Percentiles rank a stretch among this genome's conserved stretches.
These are phyloP conservation scores for Drosophila villosipedis DNA, from an alignment of 2,888 invertebrate species.

Conservation along the genomic window DNA sequence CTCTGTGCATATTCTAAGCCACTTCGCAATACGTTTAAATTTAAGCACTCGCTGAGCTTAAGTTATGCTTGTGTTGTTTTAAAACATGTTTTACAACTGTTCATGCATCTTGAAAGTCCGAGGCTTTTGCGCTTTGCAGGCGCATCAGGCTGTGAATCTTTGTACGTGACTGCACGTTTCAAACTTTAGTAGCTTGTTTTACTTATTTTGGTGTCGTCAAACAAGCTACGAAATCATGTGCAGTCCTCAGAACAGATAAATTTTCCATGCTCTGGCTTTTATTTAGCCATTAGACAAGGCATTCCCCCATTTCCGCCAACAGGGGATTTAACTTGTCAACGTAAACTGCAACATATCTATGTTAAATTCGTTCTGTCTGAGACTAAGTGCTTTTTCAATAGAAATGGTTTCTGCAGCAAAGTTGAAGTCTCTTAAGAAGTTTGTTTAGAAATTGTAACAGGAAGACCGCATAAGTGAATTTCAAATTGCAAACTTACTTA, in stretches of 20 bases:
- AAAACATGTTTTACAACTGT: neutral
- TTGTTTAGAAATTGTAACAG: constrained; percentile 32
- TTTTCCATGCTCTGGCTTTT: constrained; percentile 31
- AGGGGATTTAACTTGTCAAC: constrained; percentile 23
- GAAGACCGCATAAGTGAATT: constrained; percentile 38
- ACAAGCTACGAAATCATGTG: constrained; percentile 72
- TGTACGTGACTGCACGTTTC: constrained; percentile 60
- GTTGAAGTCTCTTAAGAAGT: constrained; percentile 27
- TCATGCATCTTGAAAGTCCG: constrained; percentile 8
- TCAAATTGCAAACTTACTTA: constrained; percentile 60
- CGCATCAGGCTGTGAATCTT: constrained; percentile 62
- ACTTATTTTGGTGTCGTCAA: constrained; percentile 66
- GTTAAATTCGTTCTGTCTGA: constrained; percentile 59
- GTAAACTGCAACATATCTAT: constrained; percentile 43
- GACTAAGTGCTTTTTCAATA: constrained; percentile 76
- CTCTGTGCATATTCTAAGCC: neutral
- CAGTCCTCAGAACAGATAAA: constrained; percentile 44
- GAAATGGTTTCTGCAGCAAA: constrained; percentile 47
- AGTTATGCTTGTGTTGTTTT: neutral
- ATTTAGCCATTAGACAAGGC: constrained; percentile 56
- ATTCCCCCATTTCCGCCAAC: neutral
- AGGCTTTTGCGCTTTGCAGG: constrained; percentile 41
- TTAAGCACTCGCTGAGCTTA: neutral
- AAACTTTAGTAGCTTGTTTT: constrained; percentile 43
- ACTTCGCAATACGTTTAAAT: neutral